Percentiles rank a stretch among this genome's conserved stretches.
These are phyloP conservation scores for Apantesis nais DNA, from an alignment of 2,888 invertebrate species.

Conservation along the genomic window DNA sequence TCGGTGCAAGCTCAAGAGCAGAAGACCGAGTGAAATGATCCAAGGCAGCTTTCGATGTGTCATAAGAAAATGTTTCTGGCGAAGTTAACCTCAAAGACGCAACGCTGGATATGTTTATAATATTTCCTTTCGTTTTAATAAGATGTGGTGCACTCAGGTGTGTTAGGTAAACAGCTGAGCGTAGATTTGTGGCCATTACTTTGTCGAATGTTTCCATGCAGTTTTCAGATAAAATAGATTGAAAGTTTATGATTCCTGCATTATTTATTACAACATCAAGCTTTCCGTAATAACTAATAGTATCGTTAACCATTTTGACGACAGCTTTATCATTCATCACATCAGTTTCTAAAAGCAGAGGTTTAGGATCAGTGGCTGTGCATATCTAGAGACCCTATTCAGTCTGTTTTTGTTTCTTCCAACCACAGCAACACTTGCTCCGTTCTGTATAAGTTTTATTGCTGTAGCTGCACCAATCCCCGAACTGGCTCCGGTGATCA, in stretches of 20 bases:
- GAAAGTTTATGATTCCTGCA: constrained; percentile 24
- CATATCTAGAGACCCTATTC: neutral
- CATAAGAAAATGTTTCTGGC: neutral
- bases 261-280: constrained; percentile 39
- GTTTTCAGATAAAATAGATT: constrained; percentile 11
- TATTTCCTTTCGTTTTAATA: constrained; percentile 36
- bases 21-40: constrained; percentile 35
- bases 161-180: constrained; percentile 32
- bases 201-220: constrained; percentile 16
- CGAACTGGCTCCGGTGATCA: constrained; percentile 37
- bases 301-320: constrained; percentile 2
- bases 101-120: constrained; percentile 13
- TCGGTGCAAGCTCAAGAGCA: constrained; percentile 12
- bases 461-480: constrained; percentile 41
- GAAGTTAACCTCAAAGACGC: neutral
- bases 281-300: constrained; percentile 28
- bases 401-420: constrained; percentile 31
- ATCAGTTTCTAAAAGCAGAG: constrained; percentile 10
- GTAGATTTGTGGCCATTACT: constrained; percentile 31
- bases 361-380: neutral
- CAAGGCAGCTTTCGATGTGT: constrained; percentile 24
- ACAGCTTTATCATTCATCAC: constrained; percentile 8
- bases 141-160: constrained; percentile 34
- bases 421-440: constrained; percentile 30
- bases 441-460: constrained; percentile 28